These are phyloP conservation scores for Meleagris gallopavo DNA, from an alignment of 2,113 vertebrate genomes.

Conservation along the genomic window DNA sequence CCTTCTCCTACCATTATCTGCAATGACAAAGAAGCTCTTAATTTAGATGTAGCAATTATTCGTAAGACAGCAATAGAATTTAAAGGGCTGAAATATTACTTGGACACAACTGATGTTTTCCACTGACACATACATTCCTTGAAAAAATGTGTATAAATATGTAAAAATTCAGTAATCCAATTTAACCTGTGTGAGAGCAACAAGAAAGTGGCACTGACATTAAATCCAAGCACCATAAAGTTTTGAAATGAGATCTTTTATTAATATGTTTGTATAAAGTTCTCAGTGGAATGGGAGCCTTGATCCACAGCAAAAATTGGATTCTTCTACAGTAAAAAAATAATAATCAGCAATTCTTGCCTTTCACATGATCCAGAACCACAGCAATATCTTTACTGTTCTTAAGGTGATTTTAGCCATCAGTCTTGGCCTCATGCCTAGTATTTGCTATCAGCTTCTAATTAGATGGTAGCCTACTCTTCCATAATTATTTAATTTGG, in stretches of 20 bases:
- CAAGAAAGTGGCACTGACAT: not conserved
- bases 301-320: not conserved
- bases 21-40: constrained; percentile 61
- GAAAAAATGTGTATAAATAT: not conserved
- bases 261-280: not conserved
- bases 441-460: not conserved
- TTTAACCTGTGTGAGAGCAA: not conserved
- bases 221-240: not conserved
- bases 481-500: constrained; percentile 41
- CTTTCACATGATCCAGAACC: not conserved
- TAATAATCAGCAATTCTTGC: not conserved
- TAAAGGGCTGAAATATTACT: constrained; percentile 14
- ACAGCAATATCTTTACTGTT: not conserved
- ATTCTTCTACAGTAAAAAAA: not conserved
- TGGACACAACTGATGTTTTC: not conserved
- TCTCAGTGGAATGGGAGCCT: not conserved
- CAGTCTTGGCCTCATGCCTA: not conserved
- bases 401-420: not conserved
- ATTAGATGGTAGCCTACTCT: constrained; percentile 1
- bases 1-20: constrained; percentile 99
- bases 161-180: not conserved
- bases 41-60: constrained; percentile 11
- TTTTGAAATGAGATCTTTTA: not conserved
- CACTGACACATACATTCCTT: not conserved
- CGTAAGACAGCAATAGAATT: not conserved